These are phyloP conservation scores for Podocnemis expansa DNA, from an alignment of 2,113 vertebrate species.

Conservation along the genomic window DNA sequence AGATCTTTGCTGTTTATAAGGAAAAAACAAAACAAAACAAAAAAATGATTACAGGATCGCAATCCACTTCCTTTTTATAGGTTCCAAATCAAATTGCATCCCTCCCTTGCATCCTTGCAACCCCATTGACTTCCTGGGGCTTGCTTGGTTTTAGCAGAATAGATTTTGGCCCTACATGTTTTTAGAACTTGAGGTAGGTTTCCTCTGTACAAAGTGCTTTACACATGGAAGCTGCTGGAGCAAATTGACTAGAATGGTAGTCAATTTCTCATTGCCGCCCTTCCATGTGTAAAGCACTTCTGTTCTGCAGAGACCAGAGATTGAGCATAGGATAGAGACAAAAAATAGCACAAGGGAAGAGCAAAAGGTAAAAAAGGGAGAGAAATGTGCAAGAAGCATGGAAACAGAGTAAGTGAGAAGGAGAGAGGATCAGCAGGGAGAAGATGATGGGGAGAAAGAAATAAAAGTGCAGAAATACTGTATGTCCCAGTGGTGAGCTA, in stretches of 20 bases:
- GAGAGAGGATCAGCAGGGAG: neutral
- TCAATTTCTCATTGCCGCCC: constrained; percentile 59
- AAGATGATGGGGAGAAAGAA: constrained; percentile 37
- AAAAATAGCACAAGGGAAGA: neutral
- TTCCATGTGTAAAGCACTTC: constrained; percentile 66
- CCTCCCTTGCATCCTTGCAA: constrained; percentile 23
- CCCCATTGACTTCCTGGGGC: constrained; percentile 50
- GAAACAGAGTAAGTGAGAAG: neutral
- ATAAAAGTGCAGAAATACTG: neutral
- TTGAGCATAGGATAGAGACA: neutral
- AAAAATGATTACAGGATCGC: constrained; percentile 44
- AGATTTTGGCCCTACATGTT: constrained; percentile 24
- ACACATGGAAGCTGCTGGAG: constrained; percentile 65
- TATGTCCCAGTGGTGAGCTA: neutral
- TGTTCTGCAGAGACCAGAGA: constrained; percentile 52
- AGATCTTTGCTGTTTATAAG: neutral
- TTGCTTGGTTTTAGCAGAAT: neutral
- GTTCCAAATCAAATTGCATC: constrained; percentile 31
- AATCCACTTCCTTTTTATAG: neutral
- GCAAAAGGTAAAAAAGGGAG: neutral
- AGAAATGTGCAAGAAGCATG: neutral
- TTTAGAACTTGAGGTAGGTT: constrained; percentile 52
- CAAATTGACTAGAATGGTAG: constrained; percentile 64
- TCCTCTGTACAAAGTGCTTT: constrained; percentile 55
- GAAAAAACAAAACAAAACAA: too few relatives aligned